Evolutionary conservation across 2,888 invertebrate species (phyloP), one percentile per base, ranked within the genome.

Genomic region (Acleris cristana): DNA sequence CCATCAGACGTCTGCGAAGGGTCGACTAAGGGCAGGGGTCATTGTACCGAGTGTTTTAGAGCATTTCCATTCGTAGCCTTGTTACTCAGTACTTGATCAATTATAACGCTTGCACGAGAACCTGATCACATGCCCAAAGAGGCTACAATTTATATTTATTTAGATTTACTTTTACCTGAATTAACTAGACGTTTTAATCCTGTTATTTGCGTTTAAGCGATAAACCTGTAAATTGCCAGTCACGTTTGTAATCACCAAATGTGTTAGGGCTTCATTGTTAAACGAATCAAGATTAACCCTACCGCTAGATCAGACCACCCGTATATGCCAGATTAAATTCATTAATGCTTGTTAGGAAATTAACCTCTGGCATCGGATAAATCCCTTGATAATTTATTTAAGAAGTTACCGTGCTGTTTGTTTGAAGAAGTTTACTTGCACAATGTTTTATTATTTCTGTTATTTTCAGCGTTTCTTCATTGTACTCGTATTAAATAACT

Each of bases 231-330:
- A 70, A 65, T 21, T 65, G 77, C 78, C 65, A 78, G 78, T 81
- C 78, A 80, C 71, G 69, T 63, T 69, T 61, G 53, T 73, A 73
- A 75, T 76, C 71, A 73, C 65, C 56, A 64, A 70, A 70, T 72
- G 71, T 72, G 76, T 76, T 78, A 76, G 76, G 71, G 74, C 73
- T 79, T 79, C 73, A 79, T 80, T 80, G 79, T 76, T 73, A 70
- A 84, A 84, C 79, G 78, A 82, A 83, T 87, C 79, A 76, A 83
- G 80, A 82, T 85, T 84, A 85, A 85, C 83, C 82, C 82, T 81
- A 80, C 83, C 76, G 78, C 73, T 65, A 72, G 85, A 84, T 84
- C 85, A 89, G 85, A 84, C 84, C 85, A 89, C 89, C 89, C 89
- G 89, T 86, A 89, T 89, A 71, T 74, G 67, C 74, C 71, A 69